Evolutionary conservation across 2,113 vertebrate species (phyloP), one percentile per base, ranked within the genome.

Genomic region (Nothocercus nigrocapillus): DNA sequence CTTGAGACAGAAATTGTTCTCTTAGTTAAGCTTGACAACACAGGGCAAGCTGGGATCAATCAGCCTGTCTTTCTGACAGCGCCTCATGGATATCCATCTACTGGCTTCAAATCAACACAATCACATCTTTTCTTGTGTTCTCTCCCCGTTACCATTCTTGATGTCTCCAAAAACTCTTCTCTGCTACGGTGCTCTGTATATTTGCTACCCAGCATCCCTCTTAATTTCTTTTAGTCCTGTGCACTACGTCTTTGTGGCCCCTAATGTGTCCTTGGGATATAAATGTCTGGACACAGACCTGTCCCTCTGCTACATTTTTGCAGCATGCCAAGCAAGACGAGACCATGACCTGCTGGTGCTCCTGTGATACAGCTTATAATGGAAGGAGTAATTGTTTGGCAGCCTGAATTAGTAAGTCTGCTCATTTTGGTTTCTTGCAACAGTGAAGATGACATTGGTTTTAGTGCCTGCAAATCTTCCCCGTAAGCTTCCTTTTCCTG

Each of bases 61-160:
- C 63, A 77, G 61, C 51, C 75, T 84, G 73, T 75, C 56, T 89
- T 93, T 83, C 68, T 92, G 94, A 86, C 64, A 75, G 69, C 8
- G 0, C 66, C 81, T 70, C 0, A 0, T 86, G 77, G 73, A 56
- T 74, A 90, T 34, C 38, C 34, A 58, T 81, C 80, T 72, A 61
- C 83, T 84, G 66, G 32, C 83, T 84, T 90, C 86, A 61, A 42
- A 80, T 92, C 80, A 80, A 47, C 21, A 8, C 61, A 36, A 7
- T 54, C 49, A 19, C n/a, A 82, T 90, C 85, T 81, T 53, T 82
- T 88, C 30, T 32, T 74, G 17, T n/a, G 93, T 86, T 5, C 61
- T 88, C 61, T 81, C 88, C 45, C 42, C 44, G 42, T 28, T 86
- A 2, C 51, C 56, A 88, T 75, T 75, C 69, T 81, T 82, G 45